Base-by-base conservation (phyloP, 2,888 invertebrate species). In the Noctuana brunneofusca region DNA sequence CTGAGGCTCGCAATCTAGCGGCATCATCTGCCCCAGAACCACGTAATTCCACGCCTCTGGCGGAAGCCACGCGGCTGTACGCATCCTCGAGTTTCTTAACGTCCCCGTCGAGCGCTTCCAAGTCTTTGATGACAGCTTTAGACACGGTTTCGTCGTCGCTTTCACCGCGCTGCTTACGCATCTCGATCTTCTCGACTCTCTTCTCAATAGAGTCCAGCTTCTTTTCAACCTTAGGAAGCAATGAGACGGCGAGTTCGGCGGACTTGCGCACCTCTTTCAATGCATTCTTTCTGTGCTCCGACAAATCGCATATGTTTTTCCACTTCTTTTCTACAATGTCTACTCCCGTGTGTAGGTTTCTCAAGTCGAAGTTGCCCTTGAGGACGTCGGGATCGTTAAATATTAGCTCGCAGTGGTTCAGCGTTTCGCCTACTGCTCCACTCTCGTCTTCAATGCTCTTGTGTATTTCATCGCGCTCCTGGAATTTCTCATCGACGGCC, bases 381-480 rank as follows among this genome's bases (percentile, higher is more conserved):
- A 94, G 93, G 0, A 94, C 92, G 69, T 96, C 95, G 1, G 95
- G 93, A 72, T 97, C 96, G 72, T 93, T 95, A 50, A 96, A 86
- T 1, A 97, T 85, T 50, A 96, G 92, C 73, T 97, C 96, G 73
- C 96, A 96, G 14, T 96, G 92, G 75, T 96, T 96, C 1, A 97
- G 83, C 0, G 96, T 94, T 75, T 96, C 96, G 1, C 95, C 95
- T 3, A 97, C 93, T 71, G 95, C 95, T 53, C 94, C 93, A 76
- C 96, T 96, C 75, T 96, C 95, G 16, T 93, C 92, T 79, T 96
- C 96, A 46, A 97, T 95, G 5, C 93, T 93, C 64, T 94, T 94
- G 75, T 96, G 95, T 27, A 97, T 92, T 58, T 93, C 92, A 43
- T 96, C 95, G 64, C 96, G 95, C 50, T 96, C 95, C 65, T 92